Evolutionary conservation across 2,888 invertebrate species (phyloP), one percentile per base, ranked within the genome.

Genomic region (Mycalesis mineus): DNA sequence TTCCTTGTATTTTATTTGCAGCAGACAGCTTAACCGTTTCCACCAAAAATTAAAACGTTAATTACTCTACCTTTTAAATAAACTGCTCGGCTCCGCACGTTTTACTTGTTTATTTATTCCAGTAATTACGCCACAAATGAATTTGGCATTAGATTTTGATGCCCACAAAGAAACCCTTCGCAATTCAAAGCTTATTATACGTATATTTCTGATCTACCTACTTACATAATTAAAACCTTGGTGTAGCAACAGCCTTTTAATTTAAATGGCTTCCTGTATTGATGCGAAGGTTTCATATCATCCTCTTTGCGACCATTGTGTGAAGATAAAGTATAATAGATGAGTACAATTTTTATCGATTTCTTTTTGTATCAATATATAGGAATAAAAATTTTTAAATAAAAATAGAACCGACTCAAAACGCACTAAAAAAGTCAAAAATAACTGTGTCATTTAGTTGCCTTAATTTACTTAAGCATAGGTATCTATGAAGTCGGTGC

Each of bases 211-310:
- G 5, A 5, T 22, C 3, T 22, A 22, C 22, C 11, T 36, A 36
- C 36, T 36, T 42, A 22, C 11, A 22, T 36, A 36, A 48, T 33
- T 31, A 45, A 45, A 45, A 22, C 45, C 31, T 31, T 29, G 4
- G 8, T 41, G 8, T 45, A 13, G 29, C 8, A n/a, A 37, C 8
- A 11, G 14, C 42, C 42, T 22, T 45, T 31, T 29, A 29, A 45
- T 14, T 45, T 14, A 31, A 8, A 47, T 31, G 33, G 31, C 47
- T 47, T 47, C 47, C 33, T 45, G 31, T 47, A 33, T 47, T 31
- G 15, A 14, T 15, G 28, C 15, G 31, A 47, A 47, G 47, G 47
- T 47, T 47, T 33, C 31, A 9, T 31, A 9, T 33, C 9, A 47
- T 47, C 47, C 14, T 5, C 15, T 47, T 33, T 15, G 15, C 31